phyloP scores from a whole-genome alignment of 2,113 vertebrate species.

The Penelope pileata region DNA sequence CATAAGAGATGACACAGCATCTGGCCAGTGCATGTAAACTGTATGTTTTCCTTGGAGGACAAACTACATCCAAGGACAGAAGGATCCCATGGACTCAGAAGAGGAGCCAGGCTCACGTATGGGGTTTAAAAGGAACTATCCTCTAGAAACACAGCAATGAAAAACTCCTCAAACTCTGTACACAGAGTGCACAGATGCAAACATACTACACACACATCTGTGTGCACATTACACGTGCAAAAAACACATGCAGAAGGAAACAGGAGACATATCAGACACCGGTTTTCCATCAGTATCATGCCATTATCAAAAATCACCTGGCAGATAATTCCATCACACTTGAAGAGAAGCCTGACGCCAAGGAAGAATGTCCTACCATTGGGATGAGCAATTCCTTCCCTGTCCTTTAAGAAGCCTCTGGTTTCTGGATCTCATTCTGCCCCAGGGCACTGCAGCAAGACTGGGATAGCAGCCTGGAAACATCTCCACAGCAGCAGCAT shows the following conservation, averaged over 20 bases:
- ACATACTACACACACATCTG: rapidly evolving
- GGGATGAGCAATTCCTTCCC: not conserved
- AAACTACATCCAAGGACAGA: not conserved
- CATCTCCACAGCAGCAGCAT: not conserved
- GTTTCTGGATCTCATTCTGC: not conserved
- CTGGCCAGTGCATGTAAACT: not conserved
- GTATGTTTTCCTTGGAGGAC: rapidly evolving
- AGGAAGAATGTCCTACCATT: not conserved
- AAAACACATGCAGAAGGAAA: not conserved
- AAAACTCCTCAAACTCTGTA: rapidly evolving
- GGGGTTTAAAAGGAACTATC: not conserved
- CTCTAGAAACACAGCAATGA: not conserved
- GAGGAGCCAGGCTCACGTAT: not conserved
- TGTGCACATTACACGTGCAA: rapidly evolving
- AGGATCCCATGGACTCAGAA: not conserved
- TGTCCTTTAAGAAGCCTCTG: not conserved
- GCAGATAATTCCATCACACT: not conserved
- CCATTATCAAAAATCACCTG: not conserved
- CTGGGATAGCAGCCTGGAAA: not conserved
- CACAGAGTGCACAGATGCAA: not conserved
- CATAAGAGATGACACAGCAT: not conserved
- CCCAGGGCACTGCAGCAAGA: not conserved
- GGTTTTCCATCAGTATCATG: not conserved
- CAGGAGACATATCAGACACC: not conserved
- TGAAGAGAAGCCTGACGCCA: not conserved